Conservation (phyloP, 2,888 invertebrate genomes). For the Drosophila prostipennis region DNA sequence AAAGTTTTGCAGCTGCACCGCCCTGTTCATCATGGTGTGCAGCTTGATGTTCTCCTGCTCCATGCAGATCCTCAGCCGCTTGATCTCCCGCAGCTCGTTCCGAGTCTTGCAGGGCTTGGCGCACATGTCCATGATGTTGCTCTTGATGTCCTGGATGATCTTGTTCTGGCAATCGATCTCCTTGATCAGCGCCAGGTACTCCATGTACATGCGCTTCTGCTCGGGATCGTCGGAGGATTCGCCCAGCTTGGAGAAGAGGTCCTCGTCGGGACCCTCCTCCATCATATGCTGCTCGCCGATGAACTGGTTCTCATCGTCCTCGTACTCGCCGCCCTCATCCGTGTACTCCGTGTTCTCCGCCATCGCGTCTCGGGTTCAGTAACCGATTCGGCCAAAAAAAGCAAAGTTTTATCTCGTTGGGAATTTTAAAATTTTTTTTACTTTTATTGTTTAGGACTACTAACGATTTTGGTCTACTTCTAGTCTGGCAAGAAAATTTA, state of each 20-base stretch:
- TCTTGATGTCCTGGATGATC: conserved; percentile 78
- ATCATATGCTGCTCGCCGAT: conserved; percentile 29
- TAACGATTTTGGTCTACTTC: conserved; percentile 7
- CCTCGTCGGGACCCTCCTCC: conserved; percentile 63
- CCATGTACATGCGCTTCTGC: conserved; percentile 72
- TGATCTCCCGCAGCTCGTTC: conserved; percentile 78
- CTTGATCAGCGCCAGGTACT: conserved; percentile 78
- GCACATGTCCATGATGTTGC: conserved; percentile 72
- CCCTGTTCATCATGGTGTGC: conserved; percentile 74
- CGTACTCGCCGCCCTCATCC: conserved; percentile 56
- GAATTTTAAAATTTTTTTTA: not conserved
- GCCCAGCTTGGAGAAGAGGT: conserved; percentile 70
- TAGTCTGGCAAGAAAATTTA: conserved; percentile 5
- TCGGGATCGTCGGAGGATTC: conserved; percentile 78
- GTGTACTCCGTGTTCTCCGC: conserved; percentile 53
- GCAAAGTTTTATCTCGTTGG: not conserved
- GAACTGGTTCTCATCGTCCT: conserved; percentile 42
- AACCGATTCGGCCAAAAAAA: not conserved
- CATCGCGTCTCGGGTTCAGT: conserved; percentile 36
- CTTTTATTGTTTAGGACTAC: not conserved
- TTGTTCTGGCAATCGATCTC: conserved; percentile 81
- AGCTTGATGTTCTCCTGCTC: conserved; percentile 82
- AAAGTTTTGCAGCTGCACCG: conserved; percentile 79
- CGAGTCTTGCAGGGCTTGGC: conserved; percentile 70
- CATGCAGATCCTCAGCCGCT: conserved; percentile 76